Conservation (phyloP, 2,888 invertebrate genomes). For the Trichacis sp. region DNA sequence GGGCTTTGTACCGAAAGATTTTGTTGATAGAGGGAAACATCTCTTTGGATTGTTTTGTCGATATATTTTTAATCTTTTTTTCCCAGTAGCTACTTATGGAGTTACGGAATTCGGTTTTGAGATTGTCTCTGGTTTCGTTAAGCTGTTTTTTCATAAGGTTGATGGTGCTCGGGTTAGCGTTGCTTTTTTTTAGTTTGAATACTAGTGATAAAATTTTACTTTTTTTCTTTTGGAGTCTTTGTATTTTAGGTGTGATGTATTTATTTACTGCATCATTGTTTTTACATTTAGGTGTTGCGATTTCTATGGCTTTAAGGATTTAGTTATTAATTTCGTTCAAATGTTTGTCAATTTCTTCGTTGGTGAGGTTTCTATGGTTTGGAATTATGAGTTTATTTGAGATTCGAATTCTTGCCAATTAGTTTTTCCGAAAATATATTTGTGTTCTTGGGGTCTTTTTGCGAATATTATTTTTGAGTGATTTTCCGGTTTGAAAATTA, state of each 20-base stretch:
- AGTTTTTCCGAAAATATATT: neutral
- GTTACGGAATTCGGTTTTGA: constrained; percentile 9
- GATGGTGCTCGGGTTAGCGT: neutral
- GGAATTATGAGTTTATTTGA: neutral
- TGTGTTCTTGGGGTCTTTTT: neutral
- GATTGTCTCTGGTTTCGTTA: neutral
- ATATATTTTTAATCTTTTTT: constrained; percentile 7
- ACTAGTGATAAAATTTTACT: neutral
- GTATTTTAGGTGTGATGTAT: neutral
- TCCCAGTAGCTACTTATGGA: constrained; percentile 15
- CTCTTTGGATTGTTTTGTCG: neutral
- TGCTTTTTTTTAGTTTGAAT: neutral
- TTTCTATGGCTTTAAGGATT: neutral
- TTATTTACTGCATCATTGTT: neutral
- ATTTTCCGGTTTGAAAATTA: neutral
- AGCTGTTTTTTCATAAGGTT: neutral
- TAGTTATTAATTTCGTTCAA: neutral
- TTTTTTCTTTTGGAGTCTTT: constrained; percentile 1
- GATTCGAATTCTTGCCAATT: neutral
- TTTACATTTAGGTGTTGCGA: neutral
- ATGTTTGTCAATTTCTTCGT: neutral
- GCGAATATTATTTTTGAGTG: neutral
- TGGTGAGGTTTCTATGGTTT: neutral
- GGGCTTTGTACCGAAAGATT: constrained; percentile 14
- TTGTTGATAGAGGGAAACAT: constrained; percentile 19